Percentiles rank a stretch among this genome's conserved stretches.
These are phyloP conservation scores for Schizotus pectinicornis DNA, from an alignment of 2,888 invertebrate genomes.

Conservation along the genomic window DNA sequence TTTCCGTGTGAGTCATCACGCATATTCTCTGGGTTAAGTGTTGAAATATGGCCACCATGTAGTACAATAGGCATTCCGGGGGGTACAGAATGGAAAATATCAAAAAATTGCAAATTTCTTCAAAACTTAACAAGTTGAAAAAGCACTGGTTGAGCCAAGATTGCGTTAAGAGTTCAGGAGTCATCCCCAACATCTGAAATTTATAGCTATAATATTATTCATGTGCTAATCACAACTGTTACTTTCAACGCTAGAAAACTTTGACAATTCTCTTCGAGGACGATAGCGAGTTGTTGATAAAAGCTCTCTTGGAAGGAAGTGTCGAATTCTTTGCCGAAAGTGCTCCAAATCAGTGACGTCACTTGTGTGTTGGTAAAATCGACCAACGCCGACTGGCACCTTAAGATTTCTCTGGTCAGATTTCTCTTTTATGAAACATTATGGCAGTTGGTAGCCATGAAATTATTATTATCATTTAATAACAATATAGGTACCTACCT, in stretches of 20 bases:
- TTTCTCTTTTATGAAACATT: no score
- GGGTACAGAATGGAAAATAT: constrained; percentile 35
- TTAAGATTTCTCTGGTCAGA: constrained; percentile 2
- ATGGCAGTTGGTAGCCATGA: no score
- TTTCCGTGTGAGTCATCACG: constrained; percentile 20
- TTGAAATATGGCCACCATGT: constrained; percentile 34
- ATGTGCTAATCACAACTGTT: neutral
- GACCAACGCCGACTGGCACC: constrained; percentile 30
- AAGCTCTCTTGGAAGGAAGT: constrained; percentile 28
- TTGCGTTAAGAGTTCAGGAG: constrained; percentile 23
- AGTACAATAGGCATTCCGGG: constrained; percentile 35
- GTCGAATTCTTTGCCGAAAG: constrained; percentile 29
- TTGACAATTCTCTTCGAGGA: constrained; percentile 34
- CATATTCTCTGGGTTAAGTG: constrained; percentile 32
- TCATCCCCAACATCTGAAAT: constrained; percentile 29
- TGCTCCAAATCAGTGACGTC: constrained; percentile 34
- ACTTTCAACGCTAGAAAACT: constrained; percentile 21
- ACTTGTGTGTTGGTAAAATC: constrained; percentile 31
- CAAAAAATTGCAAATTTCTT: constrained; percentile 40
- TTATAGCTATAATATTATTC: neutral
- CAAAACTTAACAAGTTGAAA: constrained; percentile 36
- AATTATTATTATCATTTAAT: no score
- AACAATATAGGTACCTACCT: no score
- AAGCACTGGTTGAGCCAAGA: constrained; percentile 41
- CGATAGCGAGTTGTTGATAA: constrained; percentile 33